Evolutionary conservation across 2,113 vertebrate genomes (phyloP).

Genomic region (Terrapene triunguis): DNA sequence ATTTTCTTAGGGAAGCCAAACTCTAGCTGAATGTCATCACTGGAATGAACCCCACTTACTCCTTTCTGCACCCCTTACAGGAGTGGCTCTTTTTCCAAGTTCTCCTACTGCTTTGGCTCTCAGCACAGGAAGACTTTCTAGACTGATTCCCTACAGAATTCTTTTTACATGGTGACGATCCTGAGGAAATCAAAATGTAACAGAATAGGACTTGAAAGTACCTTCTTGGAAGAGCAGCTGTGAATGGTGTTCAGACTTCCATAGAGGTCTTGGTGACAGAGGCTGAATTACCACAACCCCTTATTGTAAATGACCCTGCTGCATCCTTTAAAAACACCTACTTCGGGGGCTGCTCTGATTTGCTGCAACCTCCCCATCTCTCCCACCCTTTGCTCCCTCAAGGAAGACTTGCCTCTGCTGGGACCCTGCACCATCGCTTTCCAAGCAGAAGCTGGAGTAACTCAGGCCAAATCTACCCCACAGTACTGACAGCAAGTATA

Average conservation of each 20-base stretch:
- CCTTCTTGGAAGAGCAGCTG: neutral
- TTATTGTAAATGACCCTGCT: neutral
- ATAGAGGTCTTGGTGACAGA: neutral
- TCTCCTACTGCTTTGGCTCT: neutral
- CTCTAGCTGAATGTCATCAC: accelerated
- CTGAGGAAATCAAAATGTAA: neutral
- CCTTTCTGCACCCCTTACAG: neutral
- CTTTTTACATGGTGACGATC: neutral
- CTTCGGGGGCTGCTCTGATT: neutral
- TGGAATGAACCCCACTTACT: neutral
- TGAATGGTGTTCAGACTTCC: neutral
- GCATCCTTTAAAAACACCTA: neutral
- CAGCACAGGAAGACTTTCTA: neutral
- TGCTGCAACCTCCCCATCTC: neutral
- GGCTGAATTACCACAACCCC: neutral
- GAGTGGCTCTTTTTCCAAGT: neutral
- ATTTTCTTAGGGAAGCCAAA: neutral
- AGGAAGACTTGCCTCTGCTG: accelerated
- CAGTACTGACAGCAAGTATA: neutral
- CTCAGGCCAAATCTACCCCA: neutral
- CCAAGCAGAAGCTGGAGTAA: neutral
- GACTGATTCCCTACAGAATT: neutral
- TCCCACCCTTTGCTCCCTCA: neutral
- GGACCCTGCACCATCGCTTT: accelerated
- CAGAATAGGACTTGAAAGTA: neutral